phyloP scores from a whole-genome alignment of 53 echinoderm and acorn worm species.

The Apostichopus leukothele region DNA sequence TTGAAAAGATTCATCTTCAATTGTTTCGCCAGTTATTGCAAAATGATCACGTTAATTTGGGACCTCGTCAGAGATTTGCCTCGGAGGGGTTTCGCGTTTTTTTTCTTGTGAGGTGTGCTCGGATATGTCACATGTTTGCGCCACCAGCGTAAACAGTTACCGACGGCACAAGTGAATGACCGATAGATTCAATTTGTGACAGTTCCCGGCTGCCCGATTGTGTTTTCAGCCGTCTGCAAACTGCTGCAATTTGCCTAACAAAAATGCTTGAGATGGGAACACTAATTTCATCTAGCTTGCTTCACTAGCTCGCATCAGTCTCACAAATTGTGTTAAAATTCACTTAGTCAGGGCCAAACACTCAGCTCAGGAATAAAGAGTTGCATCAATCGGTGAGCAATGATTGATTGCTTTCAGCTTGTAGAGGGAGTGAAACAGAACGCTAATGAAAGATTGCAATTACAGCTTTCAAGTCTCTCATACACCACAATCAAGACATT shows the following conservation, averaged over 20 bases:
- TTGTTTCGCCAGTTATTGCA: conserved; percentile 52
- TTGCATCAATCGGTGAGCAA: conserved; percentile 46
- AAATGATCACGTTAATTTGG: conserved; percentile 52
- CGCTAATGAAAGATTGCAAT: conserved; percentile 57
- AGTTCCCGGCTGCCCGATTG: conserved; percentile 49
- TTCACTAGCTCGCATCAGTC: conserved; percentile 52
- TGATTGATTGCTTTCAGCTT: conserved; percentile 55
- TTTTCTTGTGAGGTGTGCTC: conserved; percentile 43
- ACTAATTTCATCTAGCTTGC: conserved; percentile 57
- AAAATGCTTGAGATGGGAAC: conserved; percentile 52
- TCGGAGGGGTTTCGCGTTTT: neutral
- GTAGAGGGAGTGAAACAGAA: conserved; percentile 55
- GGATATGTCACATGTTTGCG: conserved; percentile 48
- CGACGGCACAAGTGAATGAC: conserved; percentile 51
- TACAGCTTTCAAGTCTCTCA: conserved; percentile 53
- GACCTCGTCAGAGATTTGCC: conserved; percentile 51
- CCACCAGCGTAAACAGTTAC: conserved; percentile 45
- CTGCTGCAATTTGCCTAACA: conserved; percentile 50
- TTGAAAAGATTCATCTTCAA: conserved; percentile 52
- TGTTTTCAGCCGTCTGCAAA: conserved; percentile 54
- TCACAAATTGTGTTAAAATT: conserved; percentile 55
- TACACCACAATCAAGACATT: conserved; percentile 48
- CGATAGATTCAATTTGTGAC: conserved; percentile 53
- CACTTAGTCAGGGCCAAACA: conserved; percentile 56
- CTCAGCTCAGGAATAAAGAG: conserved; percentile 35